Percentiles rank a stretch among this genome's conserved stretches.
Evolutionary conservation across 2,888 invertebrate species (phyloP).

Genomic region (Trimorus sp.): DNA sequence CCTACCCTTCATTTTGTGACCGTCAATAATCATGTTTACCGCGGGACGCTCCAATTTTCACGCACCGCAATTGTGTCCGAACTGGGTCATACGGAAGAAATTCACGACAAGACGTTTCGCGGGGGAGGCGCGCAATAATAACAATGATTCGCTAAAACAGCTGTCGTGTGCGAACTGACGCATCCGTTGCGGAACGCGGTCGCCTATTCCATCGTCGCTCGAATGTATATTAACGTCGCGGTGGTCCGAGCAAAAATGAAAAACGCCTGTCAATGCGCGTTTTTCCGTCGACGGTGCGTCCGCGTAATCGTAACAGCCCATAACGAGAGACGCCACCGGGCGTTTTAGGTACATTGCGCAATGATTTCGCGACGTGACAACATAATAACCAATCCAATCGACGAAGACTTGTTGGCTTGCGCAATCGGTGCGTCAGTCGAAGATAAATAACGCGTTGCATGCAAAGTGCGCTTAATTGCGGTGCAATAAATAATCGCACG

Average conservation of each 20-base stretch:
- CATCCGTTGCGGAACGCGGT: slow-evolving; percentile 16
- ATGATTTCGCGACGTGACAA: slow-evolving; percentile 37
- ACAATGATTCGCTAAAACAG: slow-evolving; percentile 39
- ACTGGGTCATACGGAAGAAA: slow-evolving; percentile 42
- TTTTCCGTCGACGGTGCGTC: slow-evolving; percentile 3
- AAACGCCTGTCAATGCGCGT: slow-evolving; percentile 3
- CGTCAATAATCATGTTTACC: slow-evolving; percentile 16
- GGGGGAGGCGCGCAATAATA: slow-evolving; percentile 5
- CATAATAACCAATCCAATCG: slow-evolving; percentile 32
- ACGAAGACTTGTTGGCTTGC: slow-evolving; percentile 11
- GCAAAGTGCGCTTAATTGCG: slow-evolving; percentile 43
- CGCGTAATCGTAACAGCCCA: slow-evolving; percentile 30
- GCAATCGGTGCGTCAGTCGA: slow-evolving; percentile 26
- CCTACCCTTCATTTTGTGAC: no score
- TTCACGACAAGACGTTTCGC: slow-evolving; percentile 23
- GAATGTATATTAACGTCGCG: slow-evolving; percentile 16
- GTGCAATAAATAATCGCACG: slow-evolving; percentile 40
- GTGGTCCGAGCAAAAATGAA: slow-evolving; percentile 1
- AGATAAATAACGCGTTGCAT: slow-evolving; percentile 46
- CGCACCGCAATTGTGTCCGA: slow-evolving; percentile 26
- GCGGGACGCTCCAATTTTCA: slow-evolving; percentile 29
- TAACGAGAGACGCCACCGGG: slow-evolving; percentile 6
- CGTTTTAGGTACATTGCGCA: slow-evolving; percentile 5
- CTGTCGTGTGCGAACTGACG: slow-evolving; percentile 24
- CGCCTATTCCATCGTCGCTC: slow-evolving; percentile 21